Evolutionary conservation across 2,888 invertebrate genomes (phyloP).

Genomic region (Hymenopus coronatus): DNA sequence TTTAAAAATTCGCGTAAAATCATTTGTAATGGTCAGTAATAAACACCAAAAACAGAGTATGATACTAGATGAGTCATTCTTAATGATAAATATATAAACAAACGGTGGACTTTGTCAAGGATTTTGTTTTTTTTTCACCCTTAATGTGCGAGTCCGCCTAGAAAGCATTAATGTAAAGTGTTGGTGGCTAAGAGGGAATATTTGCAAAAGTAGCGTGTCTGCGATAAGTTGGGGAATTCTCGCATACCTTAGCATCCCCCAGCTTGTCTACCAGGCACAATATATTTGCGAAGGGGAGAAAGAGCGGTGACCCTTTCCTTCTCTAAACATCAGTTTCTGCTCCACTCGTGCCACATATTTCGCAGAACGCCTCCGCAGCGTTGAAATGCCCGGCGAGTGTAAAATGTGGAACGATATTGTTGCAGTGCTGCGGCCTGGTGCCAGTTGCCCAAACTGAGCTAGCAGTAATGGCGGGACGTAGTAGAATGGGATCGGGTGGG

Average conservation of each 20-base stretch:
- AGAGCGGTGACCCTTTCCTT: background rate
- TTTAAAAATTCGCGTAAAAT: no score
- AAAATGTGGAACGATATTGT: background rate
- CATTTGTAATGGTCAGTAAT: no score
- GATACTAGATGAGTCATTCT: no score
- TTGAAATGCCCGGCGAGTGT: background rate
- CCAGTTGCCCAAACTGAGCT: background rate
- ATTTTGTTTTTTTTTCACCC: no score
- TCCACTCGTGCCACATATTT: background rate
- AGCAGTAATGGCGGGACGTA: background rate
- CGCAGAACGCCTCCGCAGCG: background rate
- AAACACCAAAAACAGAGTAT: no score
- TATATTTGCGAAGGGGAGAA: background rate
- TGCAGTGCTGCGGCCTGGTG: background rate
- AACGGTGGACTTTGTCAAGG: no score
- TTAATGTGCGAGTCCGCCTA: no score
- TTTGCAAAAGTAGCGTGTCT: no score
- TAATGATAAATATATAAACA: no score
- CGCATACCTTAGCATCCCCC: background rate
- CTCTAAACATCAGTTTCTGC: background rate
- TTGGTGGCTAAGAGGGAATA: no score
- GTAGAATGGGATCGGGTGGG: background rate
- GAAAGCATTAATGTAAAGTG: no score
- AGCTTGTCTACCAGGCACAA: background rate
- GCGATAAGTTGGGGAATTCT: background rate